Evolutionary conservation across 2,113 vertebrate genomes (phyloP).

Genomic region (Psittacara wagleri): DNA sequence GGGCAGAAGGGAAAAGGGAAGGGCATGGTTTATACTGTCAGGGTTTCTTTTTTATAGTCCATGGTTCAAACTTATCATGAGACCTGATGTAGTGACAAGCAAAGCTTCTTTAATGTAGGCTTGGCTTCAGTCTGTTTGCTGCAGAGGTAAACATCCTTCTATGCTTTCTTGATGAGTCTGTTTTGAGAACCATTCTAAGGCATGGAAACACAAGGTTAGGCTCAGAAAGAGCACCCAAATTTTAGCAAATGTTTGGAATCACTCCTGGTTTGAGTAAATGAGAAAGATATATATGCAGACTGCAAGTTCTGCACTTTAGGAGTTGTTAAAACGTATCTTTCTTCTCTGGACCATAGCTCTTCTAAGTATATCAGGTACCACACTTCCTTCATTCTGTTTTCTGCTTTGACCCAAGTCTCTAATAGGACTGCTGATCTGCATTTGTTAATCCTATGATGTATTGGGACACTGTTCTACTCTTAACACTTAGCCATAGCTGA

Average conservation of each 20-base stretch:
- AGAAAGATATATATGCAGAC: neutral
- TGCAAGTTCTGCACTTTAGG: neutral
- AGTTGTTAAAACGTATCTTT: neutral
- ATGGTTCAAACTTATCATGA: neutral
- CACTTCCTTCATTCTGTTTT: neutral
- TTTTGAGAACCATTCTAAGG: neutral
- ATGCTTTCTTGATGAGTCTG: neutral
- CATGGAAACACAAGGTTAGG: neutral
- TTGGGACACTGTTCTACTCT: neutral
- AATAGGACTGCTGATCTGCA: neutral
- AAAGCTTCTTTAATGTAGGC: neutral
- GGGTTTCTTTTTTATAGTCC: neutral
- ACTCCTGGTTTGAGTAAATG: neutral
- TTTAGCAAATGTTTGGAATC: neutral
- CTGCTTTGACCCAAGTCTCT: neutral
- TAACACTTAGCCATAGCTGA: neutral
- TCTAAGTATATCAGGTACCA: neutral
- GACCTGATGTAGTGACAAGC: neutral
- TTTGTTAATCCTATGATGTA: neutral
- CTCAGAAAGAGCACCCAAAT: neutral
- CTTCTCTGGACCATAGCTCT: neutral
- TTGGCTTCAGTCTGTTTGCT: neutral
- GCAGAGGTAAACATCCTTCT: neutral
- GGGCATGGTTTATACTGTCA: neutral
- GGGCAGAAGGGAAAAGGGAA: neutral